These are phyloP conservation scores for Anguilla japonica DNA, from an alignment of 2,113 vertebrate species.

Conservation along the genomic window DNA sequence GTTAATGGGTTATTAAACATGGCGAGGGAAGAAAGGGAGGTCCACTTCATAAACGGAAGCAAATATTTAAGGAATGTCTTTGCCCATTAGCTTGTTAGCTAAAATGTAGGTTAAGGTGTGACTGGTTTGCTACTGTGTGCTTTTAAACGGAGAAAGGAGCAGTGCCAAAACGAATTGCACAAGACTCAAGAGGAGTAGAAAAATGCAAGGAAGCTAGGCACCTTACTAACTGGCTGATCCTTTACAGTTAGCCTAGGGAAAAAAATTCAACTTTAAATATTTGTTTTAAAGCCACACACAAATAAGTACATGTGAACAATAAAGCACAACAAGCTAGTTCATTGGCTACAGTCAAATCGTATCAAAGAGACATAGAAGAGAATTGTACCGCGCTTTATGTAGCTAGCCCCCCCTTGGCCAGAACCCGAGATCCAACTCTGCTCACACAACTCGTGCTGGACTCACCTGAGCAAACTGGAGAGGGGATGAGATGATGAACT, in stretches of 20 bases:
- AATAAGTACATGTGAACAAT: neutral
- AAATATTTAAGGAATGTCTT: slow-evolving; percentile 14
- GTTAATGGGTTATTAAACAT: slow-evolving; percentile 42
- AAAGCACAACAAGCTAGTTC: neutral
- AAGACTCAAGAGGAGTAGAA: neutral
- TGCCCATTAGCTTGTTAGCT: neutral
- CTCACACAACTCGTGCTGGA: slow-evolving; percentile 4
- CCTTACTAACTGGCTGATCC: neutral
- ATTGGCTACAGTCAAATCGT: neutral
- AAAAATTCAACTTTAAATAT: neutral
- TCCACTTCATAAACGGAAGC: neutral
- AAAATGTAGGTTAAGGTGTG: slow-evolving; percentile 2
- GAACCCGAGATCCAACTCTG: neutral
- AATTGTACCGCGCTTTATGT: slow-evolving; percentile 1
- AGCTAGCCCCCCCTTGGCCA: neutral
- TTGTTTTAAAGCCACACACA: neutral
- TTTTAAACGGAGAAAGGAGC: neutral
- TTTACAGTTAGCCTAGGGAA: neutral
- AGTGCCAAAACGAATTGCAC: neutral
- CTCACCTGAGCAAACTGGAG: slow-evolving; percentile 90
- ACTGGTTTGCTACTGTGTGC: neutral
- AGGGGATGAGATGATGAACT: slow-evolving; percentile 79
- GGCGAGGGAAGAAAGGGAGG: slow-evolving; percentile 33
- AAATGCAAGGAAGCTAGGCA: neutral
- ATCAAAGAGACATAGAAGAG: neutral